These are phyloP conservation scores for Ceyx melanurus DNA, from an alignment of 2,113 vertebrate genomes.

Conservation along the genomic window DNA sequence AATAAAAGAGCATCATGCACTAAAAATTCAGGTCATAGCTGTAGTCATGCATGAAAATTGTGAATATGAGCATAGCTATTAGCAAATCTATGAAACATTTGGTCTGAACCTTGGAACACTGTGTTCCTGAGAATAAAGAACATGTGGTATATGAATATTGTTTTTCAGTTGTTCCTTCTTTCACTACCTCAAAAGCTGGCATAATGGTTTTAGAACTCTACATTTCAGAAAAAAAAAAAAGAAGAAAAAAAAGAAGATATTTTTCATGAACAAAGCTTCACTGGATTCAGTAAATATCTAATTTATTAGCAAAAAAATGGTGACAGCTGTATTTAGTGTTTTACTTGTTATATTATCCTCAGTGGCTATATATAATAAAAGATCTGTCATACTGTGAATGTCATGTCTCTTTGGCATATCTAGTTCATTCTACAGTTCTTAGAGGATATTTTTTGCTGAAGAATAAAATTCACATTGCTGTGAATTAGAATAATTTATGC, in stretches of 20 bases:
- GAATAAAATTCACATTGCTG: background rate
- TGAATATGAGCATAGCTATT: constrained; percentile 52
- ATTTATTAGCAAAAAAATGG: constrained; percentile 6
- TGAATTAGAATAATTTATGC: background rate
- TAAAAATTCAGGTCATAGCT: constrained; percentile 59
- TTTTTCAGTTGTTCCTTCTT: background rate
- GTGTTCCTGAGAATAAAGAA: constrained; percentile 32
- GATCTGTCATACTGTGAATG: background rate
- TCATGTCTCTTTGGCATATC: background rate
- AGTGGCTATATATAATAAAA: constrained; percentile 19
- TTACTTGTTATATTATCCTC: constrained; percentile 34
- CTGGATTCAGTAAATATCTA: constrained; percentile 2
- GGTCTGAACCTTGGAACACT: constrained; percentile 42
- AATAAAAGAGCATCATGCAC: constrained; percentile 47
- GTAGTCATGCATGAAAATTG: constrained; percentile 63
- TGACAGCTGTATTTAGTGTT: constrained; percentile 33
- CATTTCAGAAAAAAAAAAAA: background rate
- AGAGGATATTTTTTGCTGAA: background rate
- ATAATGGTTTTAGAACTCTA: background rate
- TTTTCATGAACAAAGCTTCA: background rate
- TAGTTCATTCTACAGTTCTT: background rate
- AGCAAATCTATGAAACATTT: constrained; percentile 64
- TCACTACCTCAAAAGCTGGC: background rate
- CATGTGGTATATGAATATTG: constrained; percentile 20
- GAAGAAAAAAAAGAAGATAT: background rate